phyloP scores from a whole-genome alignment of 2,888 invertebrate genomes.

The Heliconius ethilla region DNA sequence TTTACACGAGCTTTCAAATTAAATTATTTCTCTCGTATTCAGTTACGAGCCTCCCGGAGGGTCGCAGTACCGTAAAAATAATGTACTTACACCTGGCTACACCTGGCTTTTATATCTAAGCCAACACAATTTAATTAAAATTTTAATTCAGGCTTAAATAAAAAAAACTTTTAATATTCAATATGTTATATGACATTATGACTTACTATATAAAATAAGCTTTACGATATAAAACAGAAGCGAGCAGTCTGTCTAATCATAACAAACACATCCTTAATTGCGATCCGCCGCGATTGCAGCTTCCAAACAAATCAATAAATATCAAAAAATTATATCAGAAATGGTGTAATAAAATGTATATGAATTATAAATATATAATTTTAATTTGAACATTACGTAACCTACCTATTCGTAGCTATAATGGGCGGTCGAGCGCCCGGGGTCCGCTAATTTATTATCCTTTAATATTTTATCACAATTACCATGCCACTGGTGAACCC shows the following conservation, averaged over 20 bases:
- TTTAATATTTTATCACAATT: constrained; percentile 65
- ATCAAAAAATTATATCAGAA: constrained; percentile 10
- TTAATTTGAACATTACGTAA: constrained; percentile 59
- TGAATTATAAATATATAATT: constrained; percentile 17
- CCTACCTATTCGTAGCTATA: constrained; percentile 70
- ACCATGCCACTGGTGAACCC: constrained; percentile 72
- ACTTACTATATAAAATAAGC: constrained; percentile 19
- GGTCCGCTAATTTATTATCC: constrained; percentile 60
- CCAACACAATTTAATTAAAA: not conserved
- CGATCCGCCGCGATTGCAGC: constrained; percentile 27
- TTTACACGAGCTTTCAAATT: constrained; percentile 28
- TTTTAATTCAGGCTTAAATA: not conserved
- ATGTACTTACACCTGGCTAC: constrained; percentile 5
- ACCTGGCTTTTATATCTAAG: constrained; percentile 26
- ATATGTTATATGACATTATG: no score
- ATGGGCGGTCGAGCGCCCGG: constrained; percentile 58
- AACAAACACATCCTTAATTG: constrained; percentile 43
- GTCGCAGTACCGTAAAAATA: constrained; percentile 20
- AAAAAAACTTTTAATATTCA: no score
- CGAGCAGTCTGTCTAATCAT: constrained; percentile 35
- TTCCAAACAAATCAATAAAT: constrained; percentile 28
- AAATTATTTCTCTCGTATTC: constrained; percentile 27
- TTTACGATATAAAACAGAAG: constrained; percentile 43
- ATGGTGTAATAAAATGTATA: constrained; percentile 32
- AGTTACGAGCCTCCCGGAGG: constrained; percentile 30